Evolutionary conservation across 2,113 vertebrate species (phyloP).

Genomic region (Ariopsis seemanni): DNA sequence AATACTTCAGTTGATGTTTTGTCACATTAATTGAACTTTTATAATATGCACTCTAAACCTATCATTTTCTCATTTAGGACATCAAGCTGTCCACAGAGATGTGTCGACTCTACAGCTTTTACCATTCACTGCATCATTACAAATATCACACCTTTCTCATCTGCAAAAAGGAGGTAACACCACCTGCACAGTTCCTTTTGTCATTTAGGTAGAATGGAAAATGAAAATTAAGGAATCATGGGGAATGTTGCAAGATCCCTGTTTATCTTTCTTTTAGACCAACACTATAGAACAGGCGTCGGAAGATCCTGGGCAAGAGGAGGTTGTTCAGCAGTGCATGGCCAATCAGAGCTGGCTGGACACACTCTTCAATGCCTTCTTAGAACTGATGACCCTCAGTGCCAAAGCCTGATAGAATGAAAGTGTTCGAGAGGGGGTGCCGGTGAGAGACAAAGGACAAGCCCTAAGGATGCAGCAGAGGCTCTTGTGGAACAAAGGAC

Average conservation of each 20-base stretch:
- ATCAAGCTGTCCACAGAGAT: constrained; percentile 85
- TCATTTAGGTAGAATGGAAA: neutral
- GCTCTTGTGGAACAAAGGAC: constrained; percentile 23
- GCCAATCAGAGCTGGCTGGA: constrained; percentile 88
- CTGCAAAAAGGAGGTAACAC: constrained; percentile 88
- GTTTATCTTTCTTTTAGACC: constrained; percentile 68
- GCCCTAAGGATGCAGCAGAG: neutral
- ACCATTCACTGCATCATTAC: constrained; percentile 93
- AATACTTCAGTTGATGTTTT: neutral
- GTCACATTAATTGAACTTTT: neutral
- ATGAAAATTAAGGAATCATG: neutral
- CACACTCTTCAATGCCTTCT: constrained; percentile 84
- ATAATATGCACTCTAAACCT: neutral
- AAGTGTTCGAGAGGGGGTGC: constrained; percentile 14
- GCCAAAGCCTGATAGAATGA: constrained; percentile 63
- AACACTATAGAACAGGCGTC: constrained; percentile 83
- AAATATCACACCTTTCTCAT: constrained; percentile 93
- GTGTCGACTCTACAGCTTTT: constrained; percentile 86
- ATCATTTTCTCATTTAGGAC: constrained; percentile 69
- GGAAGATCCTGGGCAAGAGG: constrained; percentile 87
- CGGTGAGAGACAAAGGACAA: constrained; percentile 29
- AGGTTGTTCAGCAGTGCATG: constrained; percentile 93
- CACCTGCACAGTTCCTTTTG: neutral
- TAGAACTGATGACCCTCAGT: constrained; percentile 80
- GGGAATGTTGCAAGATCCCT: neutral